Evolutionary conservation across 2,113 vertebrate species (phyloP).

Genomic region (Rhinolophus ferrumequinum): DNA sequence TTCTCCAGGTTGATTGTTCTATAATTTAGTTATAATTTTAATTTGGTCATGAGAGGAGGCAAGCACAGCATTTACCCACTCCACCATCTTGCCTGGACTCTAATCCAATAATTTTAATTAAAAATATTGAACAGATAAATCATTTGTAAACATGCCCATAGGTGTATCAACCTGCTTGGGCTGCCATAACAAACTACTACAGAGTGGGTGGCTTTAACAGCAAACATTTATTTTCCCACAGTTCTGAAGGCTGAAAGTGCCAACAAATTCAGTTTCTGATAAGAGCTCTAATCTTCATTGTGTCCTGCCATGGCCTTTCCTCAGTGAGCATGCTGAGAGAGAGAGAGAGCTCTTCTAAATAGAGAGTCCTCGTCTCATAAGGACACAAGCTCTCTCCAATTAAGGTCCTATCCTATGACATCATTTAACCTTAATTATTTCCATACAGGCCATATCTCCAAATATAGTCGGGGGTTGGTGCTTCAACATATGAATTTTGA

Average conservation of each 20-base stretch:
- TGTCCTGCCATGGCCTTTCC: neutral
- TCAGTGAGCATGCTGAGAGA: neutral
- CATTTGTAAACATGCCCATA: neutral
- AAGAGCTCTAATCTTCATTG: neutral
- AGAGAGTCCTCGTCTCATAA: neutral
- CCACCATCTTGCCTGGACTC: too few species aligned
- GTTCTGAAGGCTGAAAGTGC: neutral
- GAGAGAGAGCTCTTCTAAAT: neutral
- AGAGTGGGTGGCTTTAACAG: neutral
- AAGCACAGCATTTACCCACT: too few species aligned
- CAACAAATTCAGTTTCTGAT: neutral
- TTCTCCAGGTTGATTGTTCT: too few species aligned
- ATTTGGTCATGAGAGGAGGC: too few species aligned
- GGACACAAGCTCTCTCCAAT: neutral
- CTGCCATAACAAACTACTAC: neutral
- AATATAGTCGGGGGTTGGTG: neutral
- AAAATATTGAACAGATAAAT: neutral
- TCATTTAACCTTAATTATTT: neutral
- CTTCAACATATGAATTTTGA: neutral
- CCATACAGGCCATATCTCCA: neutral
- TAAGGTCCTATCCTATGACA: neutral
- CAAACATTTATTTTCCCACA: neutral
- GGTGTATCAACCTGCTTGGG: neutral
- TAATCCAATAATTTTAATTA: too few species aligned
- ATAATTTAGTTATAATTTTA: too few species aligned